Base-by-base conservation (phyloP, 2,888 invertebrate species). In the Rhingia rostrata region DNA sequence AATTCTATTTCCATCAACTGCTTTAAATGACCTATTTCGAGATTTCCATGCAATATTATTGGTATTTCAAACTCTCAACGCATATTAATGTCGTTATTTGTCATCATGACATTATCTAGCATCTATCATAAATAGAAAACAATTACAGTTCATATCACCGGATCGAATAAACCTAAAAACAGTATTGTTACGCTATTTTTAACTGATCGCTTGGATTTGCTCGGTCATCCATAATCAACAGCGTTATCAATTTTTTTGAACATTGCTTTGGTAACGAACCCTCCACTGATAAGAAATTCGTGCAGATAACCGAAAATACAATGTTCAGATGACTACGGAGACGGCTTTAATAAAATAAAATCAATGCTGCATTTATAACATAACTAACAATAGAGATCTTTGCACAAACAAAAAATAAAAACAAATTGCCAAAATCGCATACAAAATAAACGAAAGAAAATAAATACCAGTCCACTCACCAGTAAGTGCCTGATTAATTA, bases 201-300 rank as follows among this genome's bases (percentile, higher is more conserved):
- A 67, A 54, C 35, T 67, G 61, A 72, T 67, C 56, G 63, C 12
- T 69, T 61, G 12, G 10, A 49, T 60, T 67, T 43, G 37, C 12
- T 77, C 22, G 12, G 49, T 73, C n/a, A 22, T 53, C 51, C 45
- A 45, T 51, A 74, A 79, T 72, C 64, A 74, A 39, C 12, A 67
- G 32, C 53, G 72, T 83, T 83, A 83, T 83, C 78, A 73, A 47
- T 66, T 54, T 60, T 77, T 77, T 67, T 54, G 37, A 63, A 58
- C 37, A 43, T 37, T 51, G 63, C 61, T 67, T 61, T 47, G 61
- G 51, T 67, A 58, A 77, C 58, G 51, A 64, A 58, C 67, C 54
- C 12, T 69, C 45, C 32, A 53, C 53, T 58, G 83, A 83, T 83
- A 83, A 83, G 83, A 53, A 51, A 12, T 64, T 72, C 45, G 60